These are phyloP conservation scores for Alfaro cultratus DNA, from an alignment of 2,797 vertebrate genomes.

Conservation along the genomic window DNA sequence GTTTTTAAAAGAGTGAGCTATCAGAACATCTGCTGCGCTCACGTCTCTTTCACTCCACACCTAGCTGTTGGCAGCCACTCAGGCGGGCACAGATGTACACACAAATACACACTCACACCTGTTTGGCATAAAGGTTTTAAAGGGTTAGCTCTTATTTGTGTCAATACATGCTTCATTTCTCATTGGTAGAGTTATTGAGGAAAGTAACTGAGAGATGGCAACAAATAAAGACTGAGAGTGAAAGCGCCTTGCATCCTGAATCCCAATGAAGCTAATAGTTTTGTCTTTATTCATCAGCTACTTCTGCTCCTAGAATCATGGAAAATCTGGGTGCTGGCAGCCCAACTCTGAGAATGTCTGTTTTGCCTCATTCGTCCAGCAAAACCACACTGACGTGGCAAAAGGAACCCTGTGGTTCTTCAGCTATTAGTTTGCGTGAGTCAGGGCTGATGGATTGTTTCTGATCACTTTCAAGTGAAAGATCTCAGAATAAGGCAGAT, in stretches of 20 bases:
- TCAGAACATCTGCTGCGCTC: constrained; percentile 71
- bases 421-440: not conserved
- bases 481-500: not conserved
- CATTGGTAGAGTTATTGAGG: constrained; percentile 24
- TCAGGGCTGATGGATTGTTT: not conserved
- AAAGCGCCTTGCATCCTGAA: constrained; percentile 17
- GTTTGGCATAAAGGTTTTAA: constrained; percentile 53
- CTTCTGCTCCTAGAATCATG: constrained; percentile 15
- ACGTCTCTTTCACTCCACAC: constrained; percentile 58
- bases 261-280: constrained; percentile 8
- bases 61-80: constrained; percentile 56
- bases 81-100: constrained; percentile 26
- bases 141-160: constrained; percentile 52
- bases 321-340: constrained; percentile 7
- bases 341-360: constrained; percentile 15
- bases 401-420: not conserved
- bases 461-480: not conserved
- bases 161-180: constrained; percentile 55
- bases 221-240: constrained; percentile 10
- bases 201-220: constrained; percentile 25
- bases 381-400: constrained; percentile 23
- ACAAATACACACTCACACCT: constrained; percentile 46
- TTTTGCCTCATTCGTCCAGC: constrained; percentile 1
- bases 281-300: constrained; percentile 31
- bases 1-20: constrained; percentile 65